Evolutionary conservation across 2,113 vertebrate genomes (phyloP).

Genomic region (Vireo altiloquus): DNA sequence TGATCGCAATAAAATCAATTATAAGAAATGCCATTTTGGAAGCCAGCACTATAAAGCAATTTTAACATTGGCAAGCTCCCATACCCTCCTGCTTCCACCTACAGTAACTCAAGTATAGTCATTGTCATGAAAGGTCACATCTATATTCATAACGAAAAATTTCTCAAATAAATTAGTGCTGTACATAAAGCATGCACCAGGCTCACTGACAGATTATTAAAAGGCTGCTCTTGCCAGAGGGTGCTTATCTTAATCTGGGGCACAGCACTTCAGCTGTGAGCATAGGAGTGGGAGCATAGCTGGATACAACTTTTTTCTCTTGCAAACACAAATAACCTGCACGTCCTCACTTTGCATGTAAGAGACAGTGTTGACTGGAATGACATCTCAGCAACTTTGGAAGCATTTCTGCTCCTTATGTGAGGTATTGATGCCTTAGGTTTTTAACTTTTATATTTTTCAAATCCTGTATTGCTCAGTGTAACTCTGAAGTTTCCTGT

Average conservation of each 20-base stretch:
- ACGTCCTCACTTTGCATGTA: not conserved
- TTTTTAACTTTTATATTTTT: no score
- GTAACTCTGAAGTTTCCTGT: no score
- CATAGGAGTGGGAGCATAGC: not conserved
- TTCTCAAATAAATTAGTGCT: conserved; percentile 47
- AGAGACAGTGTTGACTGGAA: not conserved
- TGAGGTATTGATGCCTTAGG: not conserved
- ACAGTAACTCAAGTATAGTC: conserved; percentile 52
- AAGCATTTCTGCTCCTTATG: not conserved
- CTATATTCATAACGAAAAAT: conserved; percentile 60
- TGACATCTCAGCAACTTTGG: not conserved
- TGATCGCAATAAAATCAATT: conserved; percentile 67
- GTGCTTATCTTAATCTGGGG: conserved; percentile 12
- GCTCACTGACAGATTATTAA: conserved; percentile 35
- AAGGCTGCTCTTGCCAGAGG: not conserved
- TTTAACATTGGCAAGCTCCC: conserved; percentile 54
- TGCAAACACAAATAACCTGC: not conserved
- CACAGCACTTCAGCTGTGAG: conserved; percentile 17
- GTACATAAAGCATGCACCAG: conserved; percentile 41
- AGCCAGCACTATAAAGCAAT: conserved; percentile 55
- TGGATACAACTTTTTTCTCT: not conserved
- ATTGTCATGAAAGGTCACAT: conserved; percentile 63
- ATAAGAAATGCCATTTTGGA: conserved; percentile 60
- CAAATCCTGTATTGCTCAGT: no score
- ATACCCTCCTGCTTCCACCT: conserved; percentile 30